These are phyloP conservation scores for Entelurus aequoreus DNA, from an alignment of 2,113 vertebrate species.

Conservation along the genomic window DNA sequence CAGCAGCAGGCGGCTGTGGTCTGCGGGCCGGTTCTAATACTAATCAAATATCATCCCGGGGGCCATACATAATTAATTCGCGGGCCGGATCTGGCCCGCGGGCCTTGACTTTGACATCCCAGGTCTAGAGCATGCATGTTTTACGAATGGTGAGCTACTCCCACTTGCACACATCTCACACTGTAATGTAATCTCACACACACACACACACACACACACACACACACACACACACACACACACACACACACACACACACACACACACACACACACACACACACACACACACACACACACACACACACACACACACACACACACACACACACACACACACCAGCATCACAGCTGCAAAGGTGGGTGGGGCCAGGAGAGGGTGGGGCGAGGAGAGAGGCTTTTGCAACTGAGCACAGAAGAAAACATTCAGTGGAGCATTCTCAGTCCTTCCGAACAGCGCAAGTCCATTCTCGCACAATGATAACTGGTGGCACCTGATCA, in stretches of 20 bases:
- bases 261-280: no score
- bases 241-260: no score
- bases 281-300: constrained; percentile 3
- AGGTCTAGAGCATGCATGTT: constrained; percentile 27
- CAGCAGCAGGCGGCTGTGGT: no score
- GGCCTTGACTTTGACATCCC: no score
- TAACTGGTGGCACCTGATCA: constrained; percentile 16
- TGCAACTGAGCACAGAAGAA: constrained; percentile 37
- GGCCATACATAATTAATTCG: no score
- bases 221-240: constrained; percentile 3
- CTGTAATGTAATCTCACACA: constrained; percentile 16
- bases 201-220: constrained; percentile 12
- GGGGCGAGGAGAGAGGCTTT: constrained; percentile 51
- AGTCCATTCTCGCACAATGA: constrained; percentile 24
- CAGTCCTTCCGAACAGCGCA: neutral
- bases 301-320: no score
- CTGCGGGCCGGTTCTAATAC: no score
- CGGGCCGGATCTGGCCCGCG: no score
- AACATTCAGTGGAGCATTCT: constrained; percentile 33
- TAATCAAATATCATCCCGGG: no score
- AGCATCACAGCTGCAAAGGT: constrained; percentile 58
- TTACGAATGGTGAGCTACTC: constrained; percentile 3
- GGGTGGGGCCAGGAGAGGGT: constrained; percentile 61
- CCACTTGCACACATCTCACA: constrained; percentile 28
- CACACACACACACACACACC: neutral